phyloP scores from a whole-genome alignment of 2,888 invertebrate genomes.

The Drosophila tripunctata region DNA sequence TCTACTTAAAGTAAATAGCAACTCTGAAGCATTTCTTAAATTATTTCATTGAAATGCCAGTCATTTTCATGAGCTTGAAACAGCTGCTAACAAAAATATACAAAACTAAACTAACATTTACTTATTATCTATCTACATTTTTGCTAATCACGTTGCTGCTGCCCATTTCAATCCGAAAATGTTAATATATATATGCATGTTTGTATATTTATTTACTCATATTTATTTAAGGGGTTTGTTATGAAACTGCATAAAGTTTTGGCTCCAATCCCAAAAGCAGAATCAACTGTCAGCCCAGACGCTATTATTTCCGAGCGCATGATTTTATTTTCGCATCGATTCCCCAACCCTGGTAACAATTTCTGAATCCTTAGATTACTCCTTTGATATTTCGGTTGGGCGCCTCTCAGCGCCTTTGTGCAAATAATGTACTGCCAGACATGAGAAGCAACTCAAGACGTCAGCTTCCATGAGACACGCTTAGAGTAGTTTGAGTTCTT shows the following conservation, averaged over 20 bases:
- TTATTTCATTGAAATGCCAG: slow-evolving; percentile 41
- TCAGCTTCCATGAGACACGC: slow-evolving; percentile 25
- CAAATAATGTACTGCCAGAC: slow-evolving; percentile 65
- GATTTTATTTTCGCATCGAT: slow-evolving; percentile 67
- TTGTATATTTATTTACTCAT: neutral
- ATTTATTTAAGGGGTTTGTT: slow-evolving; percentile 27
- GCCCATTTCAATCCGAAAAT: slow-evolving; percentile 38
- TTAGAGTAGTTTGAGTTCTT: slow-evolving; percentile 23
- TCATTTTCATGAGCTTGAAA: slow-evolving; percentile 50
- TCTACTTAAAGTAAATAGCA: neutral
- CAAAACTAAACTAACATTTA: slow-evolving; percentile 54
- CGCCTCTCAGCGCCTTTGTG: slow-evolving; percentile 55
- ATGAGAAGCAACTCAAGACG: slow-evolving; percentile 29
- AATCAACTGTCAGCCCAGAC: slow-evolving; percentile 69
- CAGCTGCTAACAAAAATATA: slow-evolving; percentile 45
- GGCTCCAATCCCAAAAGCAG: slow-evolving; percentile 37
- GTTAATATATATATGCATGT: slow-evolving; percentile 40
- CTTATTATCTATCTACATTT: slow-evolving; percentile 67
- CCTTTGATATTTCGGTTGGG: slow-evolving; percentile 72
- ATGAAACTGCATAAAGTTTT: slow-evolving; percentile 66
- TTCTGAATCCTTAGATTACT: slow-evolving; percentile 48
- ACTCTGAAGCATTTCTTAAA: neutral
- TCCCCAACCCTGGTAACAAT: slow-evolving; percentile 1
- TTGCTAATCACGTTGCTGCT: slow-evolving; percentile 72
- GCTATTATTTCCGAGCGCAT: slow-evolving; percentile 80